These are phyloP conservation scores for Philopotamus ludificatus DNA, from an alignment of 1,140 invertebrate genomes.

Conservation along the genomic window DNA sequence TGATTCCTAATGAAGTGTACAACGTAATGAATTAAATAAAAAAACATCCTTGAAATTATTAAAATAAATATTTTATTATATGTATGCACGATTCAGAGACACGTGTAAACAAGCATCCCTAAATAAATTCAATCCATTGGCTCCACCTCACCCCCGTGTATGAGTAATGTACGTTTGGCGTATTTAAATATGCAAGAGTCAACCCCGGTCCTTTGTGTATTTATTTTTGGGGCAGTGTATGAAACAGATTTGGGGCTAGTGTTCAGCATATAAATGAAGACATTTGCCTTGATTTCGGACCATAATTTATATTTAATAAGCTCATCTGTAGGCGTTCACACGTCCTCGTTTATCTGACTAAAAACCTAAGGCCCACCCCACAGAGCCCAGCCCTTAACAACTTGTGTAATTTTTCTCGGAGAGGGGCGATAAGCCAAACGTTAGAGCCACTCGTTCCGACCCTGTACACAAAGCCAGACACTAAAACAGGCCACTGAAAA, in stretches of 20 bases:
- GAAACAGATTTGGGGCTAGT: constrained; percentile 36
- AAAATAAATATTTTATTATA: no score
- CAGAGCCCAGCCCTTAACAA: not conserved
- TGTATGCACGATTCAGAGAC: no score
- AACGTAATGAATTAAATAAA: no score
- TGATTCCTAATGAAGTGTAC: no score
- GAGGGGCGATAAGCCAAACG: not conserved
- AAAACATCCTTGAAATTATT: no score
- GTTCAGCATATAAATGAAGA: constrained; percentile 37
- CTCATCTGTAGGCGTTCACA: constrained; percentile 33
- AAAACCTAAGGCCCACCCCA: constrained; percentile 9
- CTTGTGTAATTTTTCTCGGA: constrained; percentile 4
- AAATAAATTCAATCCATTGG: constrained; percentile 21
- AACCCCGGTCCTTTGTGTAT: constrained; percentile 28
- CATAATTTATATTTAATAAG: constrained; percentile 37
- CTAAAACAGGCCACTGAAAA: no score
- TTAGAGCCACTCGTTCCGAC: not conserved
- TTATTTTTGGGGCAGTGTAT: constrained; percentile 33
- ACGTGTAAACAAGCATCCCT: constrained; percentile 5
- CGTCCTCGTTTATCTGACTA: constrained; percentile 20
- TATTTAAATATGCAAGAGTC: constrained; percentile 22
- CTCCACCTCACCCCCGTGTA: constrained; percentile 20
- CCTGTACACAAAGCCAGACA: not conserved
- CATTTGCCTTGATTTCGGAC: constrained; percentile 35
- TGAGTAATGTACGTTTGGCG: constrained; percentile 10